Evolutionary conservation across 2,113 vertebrate genomes (phyloP).

Genomic region (Setophaga petechia): DNA sequence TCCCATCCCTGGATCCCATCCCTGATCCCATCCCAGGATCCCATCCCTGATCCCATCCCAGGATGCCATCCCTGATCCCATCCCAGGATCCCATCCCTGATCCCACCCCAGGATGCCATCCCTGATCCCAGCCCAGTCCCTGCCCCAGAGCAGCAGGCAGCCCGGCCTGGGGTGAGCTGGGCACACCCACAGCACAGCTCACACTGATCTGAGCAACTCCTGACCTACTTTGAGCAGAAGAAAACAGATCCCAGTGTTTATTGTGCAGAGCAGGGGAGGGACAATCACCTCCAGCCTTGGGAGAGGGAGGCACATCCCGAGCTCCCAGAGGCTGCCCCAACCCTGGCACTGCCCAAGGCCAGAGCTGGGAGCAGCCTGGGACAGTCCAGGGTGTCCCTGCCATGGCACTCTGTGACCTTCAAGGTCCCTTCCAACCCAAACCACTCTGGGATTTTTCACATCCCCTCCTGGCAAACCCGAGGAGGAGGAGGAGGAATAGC

Average conservation of each 20-base stretch:
- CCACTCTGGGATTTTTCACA: background rate
- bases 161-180: background rate
- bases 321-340: accelerated
- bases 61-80: no score
- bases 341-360: background rate
- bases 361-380: background rate
- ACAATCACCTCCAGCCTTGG: background rate
- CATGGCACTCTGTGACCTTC: background rate
- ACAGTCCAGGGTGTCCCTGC: background rate
- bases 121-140: no score
- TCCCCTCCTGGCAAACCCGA: background rate
- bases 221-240: conserved; percentile 14
- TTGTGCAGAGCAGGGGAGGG: accelerated
- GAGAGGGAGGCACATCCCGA: background rate
- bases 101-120: no score
- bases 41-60: no score
- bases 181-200: background rate
- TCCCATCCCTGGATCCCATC: no score
- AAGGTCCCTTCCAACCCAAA: background rate
- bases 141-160: background rate
- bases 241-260: background rate
- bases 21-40: no score
- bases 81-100: no score
- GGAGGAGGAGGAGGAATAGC: background rate
- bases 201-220: background rate